Evolutionary conservation across 1,140 invertebrate species (phyloP), one percentile per base, ranked within the genome.

Genomic region (Mactra quadrangularis): DNA sequence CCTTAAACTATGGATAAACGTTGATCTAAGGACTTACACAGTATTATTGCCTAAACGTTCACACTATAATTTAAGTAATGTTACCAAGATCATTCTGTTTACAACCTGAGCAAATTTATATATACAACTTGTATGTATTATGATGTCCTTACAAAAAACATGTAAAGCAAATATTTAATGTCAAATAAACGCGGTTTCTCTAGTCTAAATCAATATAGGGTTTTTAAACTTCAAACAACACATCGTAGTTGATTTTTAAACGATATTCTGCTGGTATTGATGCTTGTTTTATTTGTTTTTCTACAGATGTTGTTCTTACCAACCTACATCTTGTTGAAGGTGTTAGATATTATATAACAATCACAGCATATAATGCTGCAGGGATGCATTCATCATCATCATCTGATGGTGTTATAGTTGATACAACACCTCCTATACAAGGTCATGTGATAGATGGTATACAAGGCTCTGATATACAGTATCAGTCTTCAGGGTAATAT

Each of bases 331-430:
- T 76, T 19, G 2, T 41, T 0, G 55, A 76, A 62, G 72, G 72
- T 25, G 15, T 19, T 1, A 62, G 3, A 4, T 7, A 47, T 29
- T 70, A 47, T 29, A n/a, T 25, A 19, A 70, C 66, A 19, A 41
- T 70, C 15, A 60, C 55, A 19, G 72, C 72, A 0, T 76, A 57
- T 47, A 76, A 76, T 33, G 62, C 72, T 29, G 72, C 72, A 9
- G 59, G 47, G 0, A 19, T 76, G 3, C 62, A 57, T 62, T 1
- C 72, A 0, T 11, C 55, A 22, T 9, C 55, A 19, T 15, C 55
- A 19, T 76, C 72, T 19, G 72, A 76, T 50, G 72, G 72, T 0
- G n/a, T 70, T 6, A 1, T 70, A 6, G 27, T 70, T 45, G 66
- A 70, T 29, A 19, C 17, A 2, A 3, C 66, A 1, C 4, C 38